Conservation (phyloP, 2,888 invertebrate species). For the Prionchulus punctatus region DNA sequence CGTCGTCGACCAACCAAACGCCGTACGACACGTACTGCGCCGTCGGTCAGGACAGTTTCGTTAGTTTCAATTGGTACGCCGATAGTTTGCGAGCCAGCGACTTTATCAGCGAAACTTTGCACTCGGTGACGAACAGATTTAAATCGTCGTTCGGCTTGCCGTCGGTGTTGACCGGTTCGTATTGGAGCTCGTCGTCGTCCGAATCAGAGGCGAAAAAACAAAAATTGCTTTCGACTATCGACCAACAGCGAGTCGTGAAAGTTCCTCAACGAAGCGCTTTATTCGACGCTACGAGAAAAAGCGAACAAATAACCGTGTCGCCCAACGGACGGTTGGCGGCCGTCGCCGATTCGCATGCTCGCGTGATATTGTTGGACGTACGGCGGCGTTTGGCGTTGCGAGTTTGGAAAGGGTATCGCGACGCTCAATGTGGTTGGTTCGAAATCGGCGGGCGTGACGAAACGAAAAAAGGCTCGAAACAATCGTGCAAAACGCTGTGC, state of each 20-base stretch:
- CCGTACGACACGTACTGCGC: constrained; percentile 5
- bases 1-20: too few species aligned
- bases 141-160: background rate
- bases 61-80: background rate
- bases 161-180: background rate
- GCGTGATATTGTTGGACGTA: constrained; percentile 66
- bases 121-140: background rate
- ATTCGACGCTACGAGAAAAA: constrained; percentile 59
- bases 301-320: constrained; percentile 55
- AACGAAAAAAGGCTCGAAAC: background rate
- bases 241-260: too few species aligned
- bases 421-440: constrained; percentile 84
- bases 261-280: constrained; percentile 44
- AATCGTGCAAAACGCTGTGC: constrained; percentile 45
- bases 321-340: constrained; percentile 59
- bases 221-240: too few species aligned
- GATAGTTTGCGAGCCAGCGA: too few species aligned
- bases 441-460: constrained; percentile 44
- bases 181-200: too few species aligned
- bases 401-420: constrained; percentile 86
- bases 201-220: too few species aligned
- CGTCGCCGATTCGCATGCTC: constrained; percentile 65
- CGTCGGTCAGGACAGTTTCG: background rate
- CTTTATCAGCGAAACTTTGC: background rate
- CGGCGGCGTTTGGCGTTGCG: constrained; percentile 58